Evolutionary conservation across 2,797 vertebrate species (phyloP).

Genomic region (Phylloscopus collybita): DNA sequence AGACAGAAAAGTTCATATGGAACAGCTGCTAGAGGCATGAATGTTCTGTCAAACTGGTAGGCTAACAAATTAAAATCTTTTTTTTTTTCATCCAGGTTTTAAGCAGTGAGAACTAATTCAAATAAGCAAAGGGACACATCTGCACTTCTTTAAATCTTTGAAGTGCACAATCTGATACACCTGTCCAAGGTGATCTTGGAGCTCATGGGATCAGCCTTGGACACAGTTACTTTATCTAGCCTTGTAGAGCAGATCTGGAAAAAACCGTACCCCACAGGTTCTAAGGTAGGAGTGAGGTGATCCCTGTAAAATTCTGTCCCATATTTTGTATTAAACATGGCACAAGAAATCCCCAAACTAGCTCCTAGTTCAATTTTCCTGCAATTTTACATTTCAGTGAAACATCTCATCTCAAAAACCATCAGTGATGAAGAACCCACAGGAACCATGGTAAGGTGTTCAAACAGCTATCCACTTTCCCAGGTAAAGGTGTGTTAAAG

Average conservation of each 20-base stretch:
- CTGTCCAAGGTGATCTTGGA: background rate
- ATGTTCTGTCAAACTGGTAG: background rate
- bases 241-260: background rate
- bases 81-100: background rate
- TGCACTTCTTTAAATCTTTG: background rate
- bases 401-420: background rate
- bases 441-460: background rate
- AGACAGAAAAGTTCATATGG: background rate
- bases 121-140: background rate
- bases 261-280: background rate
- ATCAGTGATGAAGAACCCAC: background rate
- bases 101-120: background rate
- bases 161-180: background rate
- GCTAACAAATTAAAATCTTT: background rate
- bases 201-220: background rate
- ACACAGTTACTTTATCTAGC: background rate
- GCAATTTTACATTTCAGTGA: background rate
- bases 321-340: background rate
- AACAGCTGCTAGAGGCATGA: background rate
- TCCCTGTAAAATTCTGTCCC: background rate
- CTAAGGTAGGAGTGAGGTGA: background rate
- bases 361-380: background rate
- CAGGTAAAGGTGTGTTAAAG: background rate
- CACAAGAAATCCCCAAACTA: background rate
- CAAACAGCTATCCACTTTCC: background rate